Evolutionary conservation across 2,797 vertebrate genomes (phyloP).

Genomic region (Eulemur albifrons): DNA sequence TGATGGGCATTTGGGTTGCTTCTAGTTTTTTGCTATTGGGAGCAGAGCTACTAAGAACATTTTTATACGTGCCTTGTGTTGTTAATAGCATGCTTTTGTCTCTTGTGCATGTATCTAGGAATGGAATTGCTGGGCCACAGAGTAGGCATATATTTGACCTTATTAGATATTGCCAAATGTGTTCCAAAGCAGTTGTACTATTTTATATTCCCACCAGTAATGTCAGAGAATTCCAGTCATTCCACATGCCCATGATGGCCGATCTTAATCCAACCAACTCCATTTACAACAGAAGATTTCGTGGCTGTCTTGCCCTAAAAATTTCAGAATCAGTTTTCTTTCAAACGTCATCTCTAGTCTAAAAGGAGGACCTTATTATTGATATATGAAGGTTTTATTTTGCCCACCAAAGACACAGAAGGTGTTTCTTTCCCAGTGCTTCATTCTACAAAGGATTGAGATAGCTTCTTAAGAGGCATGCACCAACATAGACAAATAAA

Average conservation of each 20-base stretch:
- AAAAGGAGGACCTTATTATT: neutral
- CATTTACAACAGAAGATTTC: neutral
- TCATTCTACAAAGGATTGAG: neutral
- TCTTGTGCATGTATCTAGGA: neutral
- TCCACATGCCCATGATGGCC: neutral
- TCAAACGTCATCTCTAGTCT: neutral
- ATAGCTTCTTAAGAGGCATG: neutral
- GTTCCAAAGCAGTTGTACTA: neutral
- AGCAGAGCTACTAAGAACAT: neutral
- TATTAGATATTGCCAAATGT: neutral
- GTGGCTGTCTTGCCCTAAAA: neutral
- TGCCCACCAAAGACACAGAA: neutral
- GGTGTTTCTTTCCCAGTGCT: neutral
- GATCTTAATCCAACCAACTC: constrained; percentile 1
- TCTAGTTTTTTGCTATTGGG: neutral
- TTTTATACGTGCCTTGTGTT: neutral
- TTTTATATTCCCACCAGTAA: neutral
- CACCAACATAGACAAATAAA: neutral
- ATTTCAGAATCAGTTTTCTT: constrained; percentile 6
- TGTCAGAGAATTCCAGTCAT: neutral
- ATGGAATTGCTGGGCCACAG: neutral
- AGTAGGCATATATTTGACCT: neutral
- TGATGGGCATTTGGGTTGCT: neutral
- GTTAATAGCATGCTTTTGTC: neutral
- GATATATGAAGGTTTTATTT: neutral